Evolutionary conservation across 2,113 vertebrate genomes (phyloP).

Genomic region (Ailurus styani): DNA sequence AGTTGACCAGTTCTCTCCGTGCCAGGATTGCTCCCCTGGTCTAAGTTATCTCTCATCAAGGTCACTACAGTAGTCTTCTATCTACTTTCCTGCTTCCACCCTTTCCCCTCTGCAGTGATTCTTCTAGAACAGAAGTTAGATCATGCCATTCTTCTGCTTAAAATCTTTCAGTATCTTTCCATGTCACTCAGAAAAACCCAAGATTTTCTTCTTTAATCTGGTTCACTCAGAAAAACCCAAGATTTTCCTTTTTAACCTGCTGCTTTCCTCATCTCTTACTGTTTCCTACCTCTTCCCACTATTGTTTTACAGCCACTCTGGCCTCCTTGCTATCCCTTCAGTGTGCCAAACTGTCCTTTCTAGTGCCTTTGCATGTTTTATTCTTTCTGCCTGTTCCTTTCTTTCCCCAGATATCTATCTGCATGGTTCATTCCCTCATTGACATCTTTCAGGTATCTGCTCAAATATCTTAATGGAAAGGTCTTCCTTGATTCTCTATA

Average conservation of each 20-base stretch:
- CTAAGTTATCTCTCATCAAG: not conserved
- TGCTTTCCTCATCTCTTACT: not conserved
- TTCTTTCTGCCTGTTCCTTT: not conserved
- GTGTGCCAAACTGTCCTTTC: not conserved
- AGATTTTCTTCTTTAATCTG: not conserved
- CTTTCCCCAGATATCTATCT: not conserved
- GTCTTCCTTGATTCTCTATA: not conserved
- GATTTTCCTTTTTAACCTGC: not conserved
- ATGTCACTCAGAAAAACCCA: not conserved
- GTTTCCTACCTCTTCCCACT: not conserved
- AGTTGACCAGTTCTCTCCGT: not conserved
- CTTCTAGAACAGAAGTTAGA: not conserved
- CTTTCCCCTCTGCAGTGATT: not conserved
- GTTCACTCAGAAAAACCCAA: not conserved
- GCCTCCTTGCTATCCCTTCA: not conserved
- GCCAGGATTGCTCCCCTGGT: not conserved
- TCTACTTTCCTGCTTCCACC: not conserved
- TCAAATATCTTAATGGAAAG: not conserved
- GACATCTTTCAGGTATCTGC: not conserved
- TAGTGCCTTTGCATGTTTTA: not conserved
- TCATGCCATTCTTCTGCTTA: not conserved
- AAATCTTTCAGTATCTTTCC: not conserved
- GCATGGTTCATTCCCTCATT: not conserved
- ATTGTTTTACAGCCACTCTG: not conserved
- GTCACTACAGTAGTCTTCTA: not conserved